Percentiles rank a stretch among this genome's conserved stretches.
phyloP scores from a whole-genome alignment of 2,797 vertebrate species.

The Atherinosoma microstoma region DNA sequence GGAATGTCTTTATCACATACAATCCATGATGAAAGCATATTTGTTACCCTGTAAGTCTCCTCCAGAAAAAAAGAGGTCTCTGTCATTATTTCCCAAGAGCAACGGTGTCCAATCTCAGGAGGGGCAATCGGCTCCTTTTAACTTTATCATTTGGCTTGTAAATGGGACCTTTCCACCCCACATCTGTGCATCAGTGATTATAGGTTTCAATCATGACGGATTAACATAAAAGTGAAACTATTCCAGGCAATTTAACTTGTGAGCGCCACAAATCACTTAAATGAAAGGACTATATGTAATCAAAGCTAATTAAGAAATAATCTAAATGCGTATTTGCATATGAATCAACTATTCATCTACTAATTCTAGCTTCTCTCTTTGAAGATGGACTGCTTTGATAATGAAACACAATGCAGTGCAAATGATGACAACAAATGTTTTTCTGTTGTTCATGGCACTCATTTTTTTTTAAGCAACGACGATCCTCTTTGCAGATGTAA shows the following conservation, averaged over 20 bases:
- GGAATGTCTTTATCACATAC: constrained; percentile 56
- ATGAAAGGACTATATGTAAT: not conserved
- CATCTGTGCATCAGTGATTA: constrained; percentile 41
- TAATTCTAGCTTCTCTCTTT: not conserved
- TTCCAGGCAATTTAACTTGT: not conserved
- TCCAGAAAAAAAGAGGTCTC: constrained; percentile 21
- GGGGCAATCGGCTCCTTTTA: constrained; percentile 38
- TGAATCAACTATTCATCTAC: not conserved
- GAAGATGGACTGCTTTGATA: not conserved
- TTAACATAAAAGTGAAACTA: not conserved
- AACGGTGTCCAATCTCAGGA: constrained; percentile 30
- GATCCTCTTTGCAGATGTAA: not conserved
- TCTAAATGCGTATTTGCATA: not conserved
- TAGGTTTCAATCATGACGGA: constrained; percentile 16
- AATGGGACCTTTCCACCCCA: constrained; percentile 42
- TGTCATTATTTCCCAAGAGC: constrained; percentile 53
- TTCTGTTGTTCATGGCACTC: not conserved
- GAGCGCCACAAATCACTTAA: not conserved
- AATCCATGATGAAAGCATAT: constrained; percentile 52
- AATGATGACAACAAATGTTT: not conserved
- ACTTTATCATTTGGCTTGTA: constrained; percentile 55
- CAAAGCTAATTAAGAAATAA: constrained; percentile 5
- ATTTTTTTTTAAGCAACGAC: not conserved
- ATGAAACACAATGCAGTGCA: not conserved
- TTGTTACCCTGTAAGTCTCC: constrained; percentile 32